Percentiles rank a stretch among this genome's conserved stretches.
phyloP scores from a whole-genome alignment of 1,140 invertebrate genomes.

The Drosophila serrata region DNA sequence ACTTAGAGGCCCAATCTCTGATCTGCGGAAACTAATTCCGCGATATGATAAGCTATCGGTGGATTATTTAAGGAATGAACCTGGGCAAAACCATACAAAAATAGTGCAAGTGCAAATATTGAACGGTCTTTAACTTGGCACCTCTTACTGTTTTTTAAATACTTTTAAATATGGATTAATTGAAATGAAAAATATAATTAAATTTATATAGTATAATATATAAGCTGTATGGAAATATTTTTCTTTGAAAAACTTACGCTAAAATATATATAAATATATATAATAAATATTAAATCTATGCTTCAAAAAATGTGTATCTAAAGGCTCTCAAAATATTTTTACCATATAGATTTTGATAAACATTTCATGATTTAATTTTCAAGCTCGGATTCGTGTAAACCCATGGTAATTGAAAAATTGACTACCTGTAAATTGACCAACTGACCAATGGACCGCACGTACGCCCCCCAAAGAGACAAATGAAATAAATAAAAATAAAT shows the following conservation, averaged over 20 bases:
- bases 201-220: too few relatives aligned
- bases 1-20: conserved; percentile 35
- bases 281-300: too few relatives aligned
- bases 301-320: too few relatives aligned
- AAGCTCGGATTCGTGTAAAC: conserved; percentile 6
- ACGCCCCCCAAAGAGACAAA: conserved; percentile 36
- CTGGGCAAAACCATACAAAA: conserved; percentile 21
- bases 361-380: neutral
- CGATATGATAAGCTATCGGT: conserved; percentile 63
- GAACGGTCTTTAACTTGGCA: too few relatives aligned
- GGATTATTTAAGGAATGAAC: conserved; percentile 51
- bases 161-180: too few relatives aligned
- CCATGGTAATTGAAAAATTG: conserved; percentile 6
- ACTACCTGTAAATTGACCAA: conserved; percentile 51
- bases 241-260: too few relatives aligned
- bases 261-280: too few relatives aligned
- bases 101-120: conserved; percentile 29
- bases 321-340: neutral
- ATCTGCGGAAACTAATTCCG: conserved; percentile 40
- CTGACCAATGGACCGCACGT: conserved; percentile 51
- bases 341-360: too few relatives aligned
- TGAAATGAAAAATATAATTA: too few relatives aligned
- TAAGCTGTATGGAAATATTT: too few relatives aligned
- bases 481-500: conserved; percentile 15
- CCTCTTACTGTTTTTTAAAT: too few relatives aligned